phyloP scores from a whole-genome alignment of 2,113 vertebrate genomes.

The Rallus limicola region DNA sequence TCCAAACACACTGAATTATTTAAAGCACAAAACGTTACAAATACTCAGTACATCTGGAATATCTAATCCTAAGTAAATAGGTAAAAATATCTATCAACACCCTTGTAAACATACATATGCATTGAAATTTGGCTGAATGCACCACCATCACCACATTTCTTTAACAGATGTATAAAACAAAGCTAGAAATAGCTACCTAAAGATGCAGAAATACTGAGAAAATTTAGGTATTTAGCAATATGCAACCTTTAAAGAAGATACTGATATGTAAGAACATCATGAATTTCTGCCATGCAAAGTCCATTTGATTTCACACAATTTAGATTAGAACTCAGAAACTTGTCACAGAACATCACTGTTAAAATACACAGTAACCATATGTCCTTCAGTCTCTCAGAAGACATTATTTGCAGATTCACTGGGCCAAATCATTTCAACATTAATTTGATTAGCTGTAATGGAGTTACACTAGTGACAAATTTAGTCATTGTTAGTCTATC shows the following conservation, averaged over 20 bases:
- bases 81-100: not conserved
- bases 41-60: not conserved
- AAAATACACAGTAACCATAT: not conserved
- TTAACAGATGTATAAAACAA: not conserved
- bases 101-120: not conserved
- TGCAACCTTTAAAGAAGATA: not conserved
- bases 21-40: not conserved
- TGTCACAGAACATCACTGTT: not conserved
- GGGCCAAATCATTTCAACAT: not conserved
- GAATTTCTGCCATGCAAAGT: not conserved
- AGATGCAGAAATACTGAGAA: not conserved
- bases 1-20: constrained; percentile 60
- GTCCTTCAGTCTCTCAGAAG: not conserved
- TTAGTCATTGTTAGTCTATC: not conserved
- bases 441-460: constrained; percentile 8
- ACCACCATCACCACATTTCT: not conserved
- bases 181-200: not conserved
- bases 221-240: not conserved
- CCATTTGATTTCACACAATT: not conserved
- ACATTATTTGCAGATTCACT: not conserved
- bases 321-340: not conserved
- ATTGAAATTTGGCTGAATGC: not conserved
- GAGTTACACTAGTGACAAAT: not conserved
- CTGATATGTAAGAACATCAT: not conserved
- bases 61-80: not conserved